phyloP scores from a whole-genome alignment of 2,888 invertebrate species.

The Dermolepida albohirtum region DNA sequence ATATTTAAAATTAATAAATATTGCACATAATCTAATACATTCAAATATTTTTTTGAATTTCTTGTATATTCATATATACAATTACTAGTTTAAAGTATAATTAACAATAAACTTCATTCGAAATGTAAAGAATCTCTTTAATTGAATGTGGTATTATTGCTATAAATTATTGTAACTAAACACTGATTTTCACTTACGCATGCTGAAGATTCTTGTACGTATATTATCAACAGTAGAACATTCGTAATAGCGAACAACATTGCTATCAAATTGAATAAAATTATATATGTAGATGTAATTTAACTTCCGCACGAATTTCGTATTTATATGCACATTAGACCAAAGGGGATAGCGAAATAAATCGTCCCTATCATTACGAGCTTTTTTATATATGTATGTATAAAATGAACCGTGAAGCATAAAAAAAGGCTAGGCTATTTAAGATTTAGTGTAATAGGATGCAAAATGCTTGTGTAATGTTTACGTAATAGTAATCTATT shows the following conservation, averaged over 20 bases:
- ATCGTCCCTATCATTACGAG: conserved; percentile 28
- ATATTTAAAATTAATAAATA: too few relatives aligned
- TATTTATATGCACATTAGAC: neutral
- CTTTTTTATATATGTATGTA: conserved; percentile 11
- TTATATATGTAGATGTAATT: neutral
- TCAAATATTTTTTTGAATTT: too few relatives aligned
- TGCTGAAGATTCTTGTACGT: conserved; percentile 10
- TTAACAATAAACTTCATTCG: neutral
- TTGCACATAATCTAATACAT: too few relatives aligned
- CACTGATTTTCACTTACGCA: conserved; percentile 30
- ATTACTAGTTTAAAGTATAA: too few relatives aligned
- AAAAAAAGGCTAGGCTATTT: conserved; percentile 6
- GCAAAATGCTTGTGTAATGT: neutral
- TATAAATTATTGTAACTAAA: neutral
- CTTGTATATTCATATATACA: too few relatives aligned
- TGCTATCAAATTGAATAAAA: neutral
- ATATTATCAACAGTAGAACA: neutral
- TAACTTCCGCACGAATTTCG: neutral
- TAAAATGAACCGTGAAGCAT: conserved; percentile 20
- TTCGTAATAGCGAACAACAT: conserved; percentile 11
- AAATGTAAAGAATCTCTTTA: neutral
- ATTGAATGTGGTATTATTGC: neutral
- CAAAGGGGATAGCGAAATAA: conserved; percentile 1
- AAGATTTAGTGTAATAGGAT: conserved; percentile 13
- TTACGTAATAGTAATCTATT: conserved; percentile 12